phyloP scores from a whole-genome alignment of 2,797 vertebrate genomes.

The Centropyge bicolor region DNA sequence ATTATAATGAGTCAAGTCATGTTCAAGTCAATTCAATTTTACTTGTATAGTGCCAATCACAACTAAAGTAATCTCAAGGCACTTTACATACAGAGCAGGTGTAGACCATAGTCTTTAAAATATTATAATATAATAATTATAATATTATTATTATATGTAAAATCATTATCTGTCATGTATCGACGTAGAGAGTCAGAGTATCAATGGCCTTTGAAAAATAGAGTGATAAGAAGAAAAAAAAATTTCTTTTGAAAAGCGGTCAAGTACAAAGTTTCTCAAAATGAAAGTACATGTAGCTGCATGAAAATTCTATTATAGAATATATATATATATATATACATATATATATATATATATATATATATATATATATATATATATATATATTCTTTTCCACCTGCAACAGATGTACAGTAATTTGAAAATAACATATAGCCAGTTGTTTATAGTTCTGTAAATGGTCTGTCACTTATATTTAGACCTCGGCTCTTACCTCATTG shows the following conservation, averaged over 20 bases:
- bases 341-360: too few species aligned
- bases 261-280: not conserved
- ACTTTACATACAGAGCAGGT: too few species aligned
- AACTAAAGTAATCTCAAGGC: too few species aligned
- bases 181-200: too few species aligned
- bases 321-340: too few species aligned
- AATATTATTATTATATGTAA: not conserved
- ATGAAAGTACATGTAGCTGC: not conserved
- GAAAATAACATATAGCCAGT: not conserved
- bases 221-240: too few species aligned
- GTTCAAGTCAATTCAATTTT: too few species aligned
- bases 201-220: not conserved
- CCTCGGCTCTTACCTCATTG: slow-evolving; percentile 89
- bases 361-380: too few species aligned
- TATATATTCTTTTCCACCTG: not conserved
- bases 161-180: not conserved
- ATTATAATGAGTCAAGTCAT: not conserved
- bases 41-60: too few species aligned
- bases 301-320: not conserved
- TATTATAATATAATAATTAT: too few species aligned
- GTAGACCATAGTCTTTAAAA: too few species aligned
- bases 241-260: not conserved
- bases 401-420: not conserved
- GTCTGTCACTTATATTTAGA: not conserved
- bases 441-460: slow-evolving; percentile 1